Base-by-base conservation (phyloP, 2,797 vertebrate genomes). In the Sebastiscus tertius region DNA sequence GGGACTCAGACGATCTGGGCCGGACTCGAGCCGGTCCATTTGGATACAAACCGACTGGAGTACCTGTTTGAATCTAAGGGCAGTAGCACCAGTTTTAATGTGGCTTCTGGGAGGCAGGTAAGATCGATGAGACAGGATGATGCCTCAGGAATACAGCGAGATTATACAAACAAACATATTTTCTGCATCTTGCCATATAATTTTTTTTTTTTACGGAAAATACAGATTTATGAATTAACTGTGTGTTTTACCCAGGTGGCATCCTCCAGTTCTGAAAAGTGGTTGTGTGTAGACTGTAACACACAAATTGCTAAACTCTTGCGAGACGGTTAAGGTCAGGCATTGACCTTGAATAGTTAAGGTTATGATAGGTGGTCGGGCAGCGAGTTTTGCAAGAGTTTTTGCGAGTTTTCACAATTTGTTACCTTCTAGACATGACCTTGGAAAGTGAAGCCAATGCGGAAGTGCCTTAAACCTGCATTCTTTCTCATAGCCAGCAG, bases 1-100 rank as follows among this genome's bases (percentile, higher is more conserved):
- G 96, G 96, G 55, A 87, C 72, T 3, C 90, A 94, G 76, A 95
- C 93, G n/a, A 96, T 96, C 54, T 96, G 96, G 96, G 94, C 94
- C 1, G 27, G 84, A 4, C 91, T 96, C 0, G 94, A 96, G 72
- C 94, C 93, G 0, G 95, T 96, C 24, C 81, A 80, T 10, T 18
- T 96, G 83, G 96, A 96, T 72, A 94, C 92, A 13, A 93, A 91
- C 80, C 82, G 75, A 4, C 91, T 96, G 73, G 87, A 88, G 83
- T 89, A 93, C 76, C 87, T 96, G 86, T 96, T 96, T 87, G 87
- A 95, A 73, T 93, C 89, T 2, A 96, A 95, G 60, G 71, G 31
- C 61, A 87, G 58, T 13, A 80, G 52, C 75, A 34, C 67, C 62
- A 60, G 82, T 81, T 90, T 91, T 49, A 88, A 72, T 11, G 56